These are phyloP conservation scores for Leptinotarsa peninsularis DNA, from an alignment of 2,888 invertebrate species.

Conservation along the genomic window DNA sequence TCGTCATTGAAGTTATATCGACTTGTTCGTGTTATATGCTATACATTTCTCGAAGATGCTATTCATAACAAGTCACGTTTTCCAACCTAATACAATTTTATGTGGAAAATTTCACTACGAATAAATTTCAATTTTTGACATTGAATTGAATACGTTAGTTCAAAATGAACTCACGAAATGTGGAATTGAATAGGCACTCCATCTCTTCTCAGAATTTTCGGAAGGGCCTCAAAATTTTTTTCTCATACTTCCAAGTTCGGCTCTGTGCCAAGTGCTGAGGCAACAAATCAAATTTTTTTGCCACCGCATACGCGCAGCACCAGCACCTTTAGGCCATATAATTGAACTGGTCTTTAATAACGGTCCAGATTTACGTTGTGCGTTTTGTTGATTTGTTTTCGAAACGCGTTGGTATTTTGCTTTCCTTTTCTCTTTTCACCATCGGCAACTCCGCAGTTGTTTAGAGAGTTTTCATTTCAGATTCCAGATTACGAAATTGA, in stretches of 20 bases:
- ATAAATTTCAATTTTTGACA: too few relatives aligned
- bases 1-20: too few relatives aligned
- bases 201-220: too few relatives aligned
- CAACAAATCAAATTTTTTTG: slow-evolving; percentile 48
- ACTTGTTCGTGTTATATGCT: too few relatives aligned
- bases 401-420: slow-evolving; percentile 23
- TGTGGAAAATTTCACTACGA: too few relatives aligned
- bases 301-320: slow-evolving; percentile 42
- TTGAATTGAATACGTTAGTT: too few relatives aligned
- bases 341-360: slow-evolving; percentile 43
- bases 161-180: too few relatives aligned
- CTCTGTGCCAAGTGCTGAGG: slow-evolving; percentile 28
- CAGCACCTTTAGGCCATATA: slow-evolving; percentile 45
- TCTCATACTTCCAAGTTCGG: neutral
- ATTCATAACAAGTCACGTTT: too few relatives aligned
- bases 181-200: too few relatives aligned
- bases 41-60: too few relatives aligned
- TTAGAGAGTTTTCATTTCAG: slow-evolving; percentile 9
- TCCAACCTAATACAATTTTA: too few relatives aligned
- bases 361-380: slow-evolving; percentile 35
- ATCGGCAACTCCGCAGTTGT: neutral
- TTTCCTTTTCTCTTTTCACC: slow-evolving; percentile 23
- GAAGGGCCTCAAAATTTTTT: too few relatives aligned
- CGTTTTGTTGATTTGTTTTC: slow-evolving; percentile 37
- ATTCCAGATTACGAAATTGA: slow-evolving; percentile 16